Percentiles rank a stretch among this genome's conserved stretches.
These are phyloP conservation scores for Gymnocephalus cernua DNA, from an alignment of 2,113 vertebrate genomes.

Conservation along the genomic window DNA sequence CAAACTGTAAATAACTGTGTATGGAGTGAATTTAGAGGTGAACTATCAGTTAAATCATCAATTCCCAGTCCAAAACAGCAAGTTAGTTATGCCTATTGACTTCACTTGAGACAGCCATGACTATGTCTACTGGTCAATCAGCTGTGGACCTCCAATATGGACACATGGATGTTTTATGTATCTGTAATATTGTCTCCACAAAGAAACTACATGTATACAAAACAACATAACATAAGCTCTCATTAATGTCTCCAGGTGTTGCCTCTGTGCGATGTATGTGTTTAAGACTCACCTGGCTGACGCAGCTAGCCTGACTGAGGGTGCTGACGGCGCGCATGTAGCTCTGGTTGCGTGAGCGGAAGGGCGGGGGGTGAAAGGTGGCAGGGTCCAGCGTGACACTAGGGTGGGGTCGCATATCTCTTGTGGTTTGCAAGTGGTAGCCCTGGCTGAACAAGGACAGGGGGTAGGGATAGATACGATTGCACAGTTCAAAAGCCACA, in stretches of 20 bases:
- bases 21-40: not conserved
- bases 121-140: constrained; percentile 25
- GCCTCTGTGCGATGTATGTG: constrained; percentile 35
- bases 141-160: constrained; percentile 40
- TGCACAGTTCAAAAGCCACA: constrained; percentile 58
- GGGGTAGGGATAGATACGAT: constrained; percentile 45
- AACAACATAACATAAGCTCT: not conserved
- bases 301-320: constrained; percentile 99
- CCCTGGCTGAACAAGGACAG: constrained; percentile 88
- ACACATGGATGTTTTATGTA: constrained; percentile 16
- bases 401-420: constrained; percentile 90
- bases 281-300: constrained; percentile 94
- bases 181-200: constrained; percentile 13
- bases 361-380: constrained; percentile 95
- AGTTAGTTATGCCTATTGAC: not conserved
- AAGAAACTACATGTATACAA: not conserved
- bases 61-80: not conserved
- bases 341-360: constrained; percentile 99
- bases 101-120: not conserved
- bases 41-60: not conserved
- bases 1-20: not conserved
- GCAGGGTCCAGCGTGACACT: constrained; percentile 94
- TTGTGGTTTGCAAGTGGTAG: constrained; percentile 95
- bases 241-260: constrained; percentile 25
- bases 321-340: constrained; percentile 99